Conservation (phyloP, 2,797 vertebrate genomes). For the Hemibagrus guttatus region DNA sequence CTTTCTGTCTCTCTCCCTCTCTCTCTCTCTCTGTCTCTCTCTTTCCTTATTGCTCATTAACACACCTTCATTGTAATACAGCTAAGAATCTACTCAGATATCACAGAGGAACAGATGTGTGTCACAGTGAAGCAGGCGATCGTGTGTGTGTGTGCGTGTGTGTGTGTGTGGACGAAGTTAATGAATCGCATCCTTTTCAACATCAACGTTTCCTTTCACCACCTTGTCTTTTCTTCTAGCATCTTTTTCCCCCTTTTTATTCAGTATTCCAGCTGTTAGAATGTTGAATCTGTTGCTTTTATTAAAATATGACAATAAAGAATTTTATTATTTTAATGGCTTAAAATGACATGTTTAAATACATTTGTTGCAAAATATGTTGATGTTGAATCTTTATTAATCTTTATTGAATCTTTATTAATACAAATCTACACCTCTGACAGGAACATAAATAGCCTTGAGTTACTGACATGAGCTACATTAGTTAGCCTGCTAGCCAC, state of each 20-base stretch:
- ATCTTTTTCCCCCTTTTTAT: not conserved
- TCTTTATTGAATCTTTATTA: too few relatives aligned
- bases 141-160: not conserved
- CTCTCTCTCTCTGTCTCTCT: slow-evolving; percentile 8
- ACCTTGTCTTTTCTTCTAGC: not conserved
- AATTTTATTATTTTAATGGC: too few relatives aligned
- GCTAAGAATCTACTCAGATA: slow-evolving; percentile 28
- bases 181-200: not conserved
- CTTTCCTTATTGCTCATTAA: slow-evolving; percentile 30
- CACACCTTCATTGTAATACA: slow-evolving; percentile 25
- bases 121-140: not conserved
- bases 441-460: not conserved
- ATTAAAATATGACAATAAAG: too few relatives aligned
- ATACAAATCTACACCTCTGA: too few relatives aligned
- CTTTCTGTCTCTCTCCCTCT: slow-evolving; percentile 52
- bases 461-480: not conserved
- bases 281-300: not conserved
- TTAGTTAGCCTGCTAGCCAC: not conserved
- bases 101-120: slow-evolving; percentile 31
- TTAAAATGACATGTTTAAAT: too few relatives aligned
- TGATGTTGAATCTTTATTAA: too few relatives aligned
- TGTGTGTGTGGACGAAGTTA: not conserved
- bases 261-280: not conserved
- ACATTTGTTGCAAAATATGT: too few relatives aligned
- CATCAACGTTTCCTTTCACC: not conserved